Evolutionary conservation across 2,888 invertebrate species (phyloP).

Genomic region (Argyresthia albistria): DNA sequence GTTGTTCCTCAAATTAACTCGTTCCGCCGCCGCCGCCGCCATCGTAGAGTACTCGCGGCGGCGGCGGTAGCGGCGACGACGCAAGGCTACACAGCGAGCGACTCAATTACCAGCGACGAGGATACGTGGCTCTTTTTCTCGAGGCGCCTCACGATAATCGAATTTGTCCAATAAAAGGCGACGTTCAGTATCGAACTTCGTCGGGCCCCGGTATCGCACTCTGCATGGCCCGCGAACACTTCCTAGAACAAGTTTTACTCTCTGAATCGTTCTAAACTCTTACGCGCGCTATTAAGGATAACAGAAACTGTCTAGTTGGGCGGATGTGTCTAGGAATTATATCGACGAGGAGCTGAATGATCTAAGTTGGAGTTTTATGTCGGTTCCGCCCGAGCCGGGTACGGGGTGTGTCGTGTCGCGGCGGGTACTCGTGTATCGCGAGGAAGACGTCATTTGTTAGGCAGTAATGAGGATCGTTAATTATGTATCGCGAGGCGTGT

Average conservation of each 20-base stretch:
- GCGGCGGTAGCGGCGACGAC: not conserved
- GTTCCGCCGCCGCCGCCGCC: slow-evolving; percentile 19
- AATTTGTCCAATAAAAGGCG: slow-evolving; percentile 59
- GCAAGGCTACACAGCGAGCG: slow-evolving; percentile 8
- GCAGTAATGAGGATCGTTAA: slow-evolving; percentile 67
- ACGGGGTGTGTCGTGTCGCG: slow-evolving; percentile 8
- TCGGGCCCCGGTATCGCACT: slow-evolving; percentile 24
- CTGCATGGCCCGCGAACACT: slow-evolving; percentile 54
- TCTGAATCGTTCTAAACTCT: slow-evolving; percentile 65
- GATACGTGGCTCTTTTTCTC: slow-evolving; percentile 17
- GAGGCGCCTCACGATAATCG: slow-evolving; percentile 38
- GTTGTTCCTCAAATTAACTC: slow-evolving; percentile 32
- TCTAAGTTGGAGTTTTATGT: slow-evolving; percentile 59
- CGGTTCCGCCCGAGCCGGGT: slow-evolving; percentile 22
- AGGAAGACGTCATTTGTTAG: slow-evolving; percentile 41
- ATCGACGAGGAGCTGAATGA: slow-evolving; percentile 44
- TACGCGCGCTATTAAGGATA: slow-evolving; percentile 66
- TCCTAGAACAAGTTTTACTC: slow-evolving; percentile 57
- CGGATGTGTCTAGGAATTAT: slow-evolving; percentile 57
- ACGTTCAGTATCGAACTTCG: slow-evolving; percentile 57
- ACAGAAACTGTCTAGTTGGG: slow-evolving; percentile 60
- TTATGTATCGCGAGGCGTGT: slow-evolving; percentile 68
- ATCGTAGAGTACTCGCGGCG: slow-evolving; percentile 10
- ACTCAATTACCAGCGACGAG: slow-evolving; percentile 26
- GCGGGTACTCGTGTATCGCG: slow-evolving; percentile 1